Evolutionary conservation across 2,797 vertebrate species (phyloP).

Genomic region (Myotis planiceps): DNA sequence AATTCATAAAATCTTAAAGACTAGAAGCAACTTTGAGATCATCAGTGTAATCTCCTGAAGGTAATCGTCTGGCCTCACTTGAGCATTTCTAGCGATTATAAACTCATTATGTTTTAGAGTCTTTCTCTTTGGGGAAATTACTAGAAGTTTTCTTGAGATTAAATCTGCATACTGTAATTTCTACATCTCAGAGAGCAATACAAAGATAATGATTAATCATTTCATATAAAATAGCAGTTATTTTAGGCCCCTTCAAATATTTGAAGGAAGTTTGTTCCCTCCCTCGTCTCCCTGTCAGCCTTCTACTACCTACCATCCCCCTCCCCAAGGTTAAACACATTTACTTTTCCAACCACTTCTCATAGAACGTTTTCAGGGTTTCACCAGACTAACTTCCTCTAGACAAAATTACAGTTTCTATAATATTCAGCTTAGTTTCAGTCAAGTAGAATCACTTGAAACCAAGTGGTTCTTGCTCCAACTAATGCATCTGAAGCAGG

Average conservation of each 20-base stretch:
- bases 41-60: neutral
- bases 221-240: neutral
- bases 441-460: neutral
- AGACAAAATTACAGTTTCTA: neutral
- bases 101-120: slow-evolving; percentile 36
- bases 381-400: neutral
- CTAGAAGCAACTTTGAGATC: slow-evolving; percentile 4
- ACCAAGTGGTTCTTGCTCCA: neutral
- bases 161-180: slow-evolving; percentile 23
- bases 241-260: slow-evolving; percentile 4
- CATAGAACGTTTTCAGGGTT: neutral
- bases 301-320: neutral
- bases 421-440: neutral
- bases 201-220: neutral
- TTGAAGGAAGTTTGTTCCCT: neutral
- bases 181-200: neutral
- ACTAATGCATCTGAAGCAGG: neutral
- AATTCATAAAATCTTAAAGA: neutral
- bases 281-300: neutral
- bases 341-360: neutral
- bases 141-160: slow-evolving; percentile 30
- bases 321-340: neutral
- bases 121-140: slow-evolving; percentile 44
- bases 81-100: slow-evolving; percentile 18
- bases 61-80: neutral